Conservation (phyloP, 2,113 vertebrate species). For the Crotalus tigris region DNA sequence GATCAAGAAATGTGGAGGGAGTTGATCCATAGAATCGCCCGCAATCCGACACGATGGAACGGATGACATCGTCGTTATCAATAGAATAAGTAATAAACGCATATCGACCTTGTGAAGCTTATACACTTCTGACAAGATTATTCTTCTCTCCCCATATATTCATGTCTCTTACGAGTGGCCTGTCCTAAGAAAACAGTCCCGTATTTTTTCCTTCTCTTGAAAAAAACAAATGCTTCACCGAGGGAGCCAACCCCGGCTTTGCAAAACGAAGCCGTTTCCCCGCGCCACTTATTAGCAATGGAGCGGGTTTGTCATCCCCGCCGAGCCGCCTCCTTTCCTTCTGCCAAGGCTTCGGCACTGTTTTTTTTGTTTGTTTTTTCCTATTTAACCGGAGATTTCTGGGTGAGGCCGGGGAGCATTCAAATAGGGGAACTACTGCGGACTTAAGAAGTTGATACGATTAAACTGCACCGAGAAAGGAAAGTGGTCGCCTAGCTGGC, state of each 20-base stretch:
- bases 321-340: neutral
- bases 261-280: neutral
- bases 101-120: neutral
- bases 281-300: neutral
- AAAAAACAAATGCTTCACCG: neutral
- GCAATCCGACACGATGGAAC: neutral
- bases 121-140: neutral
- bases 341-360: neutral
- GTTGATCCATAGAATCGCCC: neutral
- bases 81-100: neutral
- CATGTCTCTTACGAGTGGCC: neutral
- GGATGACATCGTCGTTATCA: neutral
- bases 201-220: neutral
- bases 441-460: neutral
- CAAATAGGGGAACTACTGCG: neutral
- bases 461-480: neutral
- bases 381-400: neutral
- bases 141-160: neutral
- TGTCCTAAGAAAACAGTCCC: neutral
- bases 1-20: neutral
- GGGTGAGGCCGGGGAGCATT: neutral
- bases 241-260: neutral
- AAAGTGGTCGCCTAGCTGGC: neutral
- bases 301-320: neutral
- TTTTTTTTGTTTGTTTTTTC: accelerated